phyloP scores from a whole-genome alignment of 1,140 invertebrate genomes.

The Anoplolepis gracilipes region DNA sequence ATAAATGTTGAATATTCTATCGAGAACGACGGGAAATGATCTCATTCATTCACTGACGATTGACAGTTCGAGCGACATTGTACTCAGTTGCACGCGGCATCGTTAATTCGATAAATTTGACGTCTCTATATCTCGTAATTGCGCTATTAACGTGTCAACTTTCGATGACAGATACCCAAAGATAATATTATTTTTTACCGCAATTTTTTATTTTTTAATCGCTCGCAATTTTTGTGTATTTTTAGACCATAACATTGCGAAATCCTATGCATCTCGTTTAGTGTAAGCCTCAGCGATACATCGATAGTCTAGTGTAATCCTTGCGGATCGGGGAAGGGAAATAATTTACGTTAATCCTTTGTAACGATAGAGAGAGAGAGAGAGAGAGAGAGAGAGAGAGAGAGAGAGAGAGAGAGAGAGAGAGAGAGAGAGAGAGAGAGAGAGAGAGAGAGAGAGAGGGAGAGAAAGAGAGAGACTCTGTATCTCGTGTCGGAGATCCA shows the following conservation, averaged over 20 bases:
- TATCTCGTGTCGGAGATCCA: not conserved
- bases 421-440: no score
- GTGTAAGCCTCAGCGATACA: constrained; percentile 41
- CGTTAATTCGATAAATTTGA: constrained; percentile 25
- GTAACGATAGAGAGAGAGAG: constrained; percentile 22
- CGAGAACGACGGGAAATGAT: constrained; percentile 36
- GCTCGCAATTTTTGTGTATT: not conserved
- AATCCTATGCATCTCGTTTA: constrained; percentile 55
- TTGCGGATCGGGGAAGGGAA: constrained; percentile 29
- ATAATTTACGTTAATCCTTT: constrained; percentile 63
- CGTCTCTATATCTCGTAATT: not conserved
- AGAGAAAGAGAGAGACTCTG: not conserved
- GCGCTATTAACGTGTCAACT: not conserved
- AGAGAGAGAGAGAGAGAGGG: constrained; percentile 30
- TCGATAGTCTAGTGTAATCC: constrained; percentile 51
- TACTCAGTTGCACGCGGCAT: constrained; percentile 3
- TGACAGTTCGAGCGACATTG: constrained; percentile 27
- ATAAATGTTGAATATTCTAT: not conserved
- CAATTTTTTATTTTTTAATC: constrained; percentile 35
- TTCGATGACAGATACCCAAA: not conserved
- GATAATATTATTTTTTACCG: constrained; percentile 18
- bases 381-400: constrained; percentile 36
- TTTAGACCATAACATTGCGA: not conserved
- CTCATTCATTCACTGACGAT: not conserved
- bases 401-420: not conserved